Percentiles rank a stretch among this genome's conserved stretches.
Evolutionary conservation across 2,888 invertebrate genomes (phyloP).

Genomic region (Lasioglossum oenotherae): DNA sequence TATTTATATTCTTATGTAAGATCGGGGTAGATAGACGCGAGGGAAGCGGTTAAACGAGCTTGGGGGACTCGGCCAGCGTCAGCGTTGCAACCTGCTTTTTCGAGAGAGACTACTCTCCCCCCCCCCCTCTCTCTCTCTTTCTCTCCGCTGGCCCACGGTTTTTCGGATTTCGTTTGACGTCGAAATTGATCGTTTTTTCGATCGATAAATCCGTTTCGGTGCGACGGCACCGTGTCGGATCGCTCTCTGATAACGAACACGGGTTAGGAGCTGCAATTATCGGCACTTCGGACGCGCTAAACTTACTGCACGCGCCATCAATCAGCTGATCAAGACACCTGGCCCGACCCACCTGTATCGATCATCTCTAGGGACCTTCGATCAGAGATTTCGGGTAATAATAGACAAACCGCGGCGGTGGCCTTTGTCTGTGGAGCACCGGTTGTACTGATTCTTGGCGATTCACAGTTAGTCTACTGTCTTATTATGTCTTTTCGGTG

Average conservation of each 20-base stretch:
- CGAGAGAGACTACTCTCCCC: conserved; percentile 42
- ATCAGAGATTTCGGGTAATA: conserved; percentile 72
- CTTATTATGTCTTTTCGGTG: conserved; percentile 7
- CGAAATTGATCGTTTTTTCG: conserved; percentile 20
- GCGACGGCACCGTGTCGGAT: conserved; percentile 64
- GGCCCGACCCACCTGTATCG: conserved; percentile 77
- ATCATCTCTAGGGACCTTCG: conserved; percentile 65
- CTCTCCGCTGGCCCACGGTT: conserved; percentile 12
- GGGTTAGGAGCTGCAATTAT: conserved; percentile 73
- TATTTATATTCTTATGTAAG: conserved; percentile 79
- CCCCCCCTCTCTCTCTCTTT: too few relatives aligned
- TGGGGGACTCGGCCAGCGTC: conserved; percentile 51
- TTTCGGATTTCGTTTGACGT: conserved; percentile 27
- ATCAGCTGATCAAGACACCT: conserved; percentile 78
- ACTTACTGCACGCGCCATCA: conserved; percentile 75
- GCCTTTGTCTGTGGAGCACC: background rate
- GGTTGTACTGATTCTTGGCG: conserved; percentile 5
- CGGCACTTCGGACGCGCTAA: conserved; percentile 79
- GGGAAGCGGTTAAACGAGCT: conserved; percentile 72
- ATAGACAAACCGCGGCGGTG: conserved; percentile 59
- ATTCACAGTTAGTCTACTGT: background rate
- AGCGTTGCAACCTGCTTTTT: conserved; percentile 74
- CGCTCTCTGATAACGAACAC: conserved; percentile 72
- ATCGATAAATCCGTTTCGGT: conserved; percentile 65
- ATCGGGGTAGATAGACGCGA: conserved; percentile 78